Evolutionary conservation across 2,888 invertebrate species (phyloP).

Genomic region (Noctua pronuba): DNA sequence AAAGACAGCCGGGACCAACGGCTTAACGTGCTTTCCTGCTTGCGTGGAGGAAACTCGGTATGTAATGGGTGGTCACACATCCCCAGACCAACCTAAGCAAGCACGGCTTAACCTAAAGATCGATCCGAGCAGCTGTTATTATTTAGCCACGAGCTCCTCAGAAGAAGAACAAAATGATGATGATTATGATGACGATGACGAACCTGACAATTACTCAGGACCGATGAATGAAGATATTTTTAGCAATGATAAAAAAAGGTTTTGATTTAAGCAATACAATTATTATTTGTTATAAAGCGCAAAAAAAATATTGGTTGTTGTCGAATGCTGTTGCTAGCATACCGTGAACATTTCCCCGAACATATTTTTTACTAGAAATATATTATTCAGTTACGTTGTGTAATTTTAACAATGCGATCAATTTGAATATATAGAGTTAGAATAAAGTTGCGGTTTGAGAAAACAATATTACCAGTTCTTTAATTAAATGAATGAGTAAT

Average conservation of each 20-base stretch:
- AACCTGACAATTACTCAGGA: not conserved
- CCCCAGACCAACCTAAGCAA: no score
- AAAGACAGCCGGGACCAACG: no score
- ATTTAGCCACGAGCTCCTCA: no score
- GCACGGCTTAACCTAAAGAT: no score
- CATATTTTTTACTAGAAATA: not conserved
- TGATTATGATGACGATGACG: no score
- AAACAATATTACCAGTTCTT: not conserved
- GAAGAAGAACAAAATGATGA: no score
- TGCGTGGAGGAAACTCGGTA: no score
- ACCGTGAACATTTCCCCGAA: not conserved
- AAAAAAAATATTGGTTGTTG: not conserved
- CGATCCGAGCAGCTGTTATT: no score
- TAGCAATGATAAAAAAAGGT: not conserved
- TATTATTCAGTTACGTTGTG: not conserved
- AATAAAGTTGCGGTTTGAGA: not conserved
- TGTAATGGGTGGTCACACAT: no score
- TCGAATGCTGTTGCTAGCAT: not conserved
- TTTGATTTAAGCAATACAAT: not conserved
- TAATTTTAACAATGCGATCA: conserved; percentile 1
- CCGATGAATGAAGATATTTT: not conserved
- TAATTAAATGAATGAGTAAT: conserved; percentile 16
- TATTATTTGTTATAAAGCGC: not conserved
- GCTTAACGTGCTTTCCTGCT: no score
- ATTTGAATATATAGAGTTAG: not conserved